phyloP scores from a whole-genome alignment of 2,888 invertebrate genomes.

The Horisme vitalbata region DNA sequence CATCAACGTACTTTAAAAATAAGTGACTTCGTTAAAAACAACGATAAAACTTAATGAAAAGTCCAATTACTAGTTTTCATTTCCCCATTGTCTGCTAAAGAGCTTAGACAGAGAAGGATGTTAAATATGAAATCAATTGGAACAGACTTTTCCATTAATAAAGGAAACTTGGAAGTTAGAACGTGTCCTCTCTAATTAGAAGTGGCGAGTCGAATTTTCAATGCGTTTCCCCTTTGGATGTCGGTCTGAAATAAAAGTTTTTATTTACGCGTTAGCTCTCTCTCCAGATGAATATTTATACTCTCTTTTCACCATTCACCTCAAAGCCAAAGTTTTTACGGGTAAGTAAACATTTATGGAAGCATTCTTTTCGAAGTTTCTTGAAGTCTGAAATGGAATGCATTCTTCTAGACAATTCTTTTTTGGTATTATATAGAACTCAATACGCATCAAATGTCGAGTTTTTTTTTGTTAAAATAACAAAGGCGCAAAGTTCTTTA shows the following conservation, averaged over 20 bases:
- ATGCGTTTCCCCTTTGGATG: constrained; percentile 66
- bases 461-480: no score
- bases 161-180: constrained; percentile 63
- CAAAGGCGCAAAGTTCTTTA: no score
- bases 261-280: constrained; percentile 73
- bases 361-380: constrained; percentile 59
- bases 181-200: constrained; percentile 76
- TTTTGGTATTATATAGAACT: constrained; percentile 26
- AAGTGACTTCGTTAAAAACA: constrained; percentile 26
- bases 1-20: constrained; percentile 21
- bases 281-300: constrained; percentile 77
- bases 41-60: constrained; percentile 25
- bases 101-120: constrained; percentile 43
- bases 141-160: constrained; percentile 72
- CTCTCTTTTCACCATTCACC: constrained; percentile 68
- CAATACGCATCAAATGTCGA: no score
- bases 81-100: constrained; percentile 30
- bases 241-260: constrained; percentile 78
- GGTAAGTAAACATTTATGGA: constrained; percentile 57
- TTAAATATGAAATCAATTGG: constrained; percentile 75
- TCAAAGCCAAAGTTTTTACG: constrained; percentile 67
- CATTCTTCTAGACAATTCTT: constrained; percentile 39
- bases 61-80: constrained; percentile 26
- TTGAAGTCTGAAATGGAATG: constrained; percentile 51
- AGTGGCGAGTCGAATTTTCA: constrained; percentile 78